Evolutionary conservation across 2,888 invertebrate species (phyloP).

Genomic region (Agrypnus murinus): DNA sequence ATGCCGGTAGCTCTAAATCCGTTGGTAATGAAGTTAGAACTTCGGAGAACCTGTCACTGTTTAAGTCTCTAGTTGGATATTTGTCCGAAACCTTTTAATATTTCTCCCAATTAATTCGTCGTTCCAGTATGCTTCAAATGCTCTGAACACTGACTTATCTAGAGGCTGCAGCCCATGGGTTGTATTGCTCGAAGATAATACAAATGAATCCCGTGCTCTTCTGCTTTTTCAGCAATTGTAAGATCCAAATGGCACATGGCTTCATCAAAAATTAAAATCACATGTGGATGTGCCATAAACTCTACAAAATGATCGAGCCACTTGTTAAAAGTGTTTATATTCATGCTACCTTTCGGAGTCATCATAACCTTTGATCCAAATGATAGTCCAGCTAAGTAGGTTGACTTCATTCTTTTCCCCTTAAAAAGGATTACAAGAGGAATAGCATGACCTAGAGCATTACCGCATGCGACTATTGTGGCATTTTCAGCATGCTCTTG

Average conservation of each 20-base stretch:
- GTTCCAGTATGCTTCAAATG: slow-evolving; percentile 64
- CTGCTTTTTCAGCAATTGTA: slow-evolving; percentile 60
- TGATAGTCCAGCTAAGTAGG: too few relatives aligned
- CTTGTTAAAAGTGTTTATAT: too few relatives aligned
- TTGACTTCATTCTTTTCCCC: too few relatives aligned
- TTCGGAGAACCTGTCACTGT: slow-evolving; percentile 57
- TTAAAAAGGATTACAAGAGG: slow-evolving; percentile 21
- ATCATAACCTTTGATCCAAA: too few relatives aligned
- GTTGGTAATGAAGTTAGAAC: slow-evolving; percentile 55
- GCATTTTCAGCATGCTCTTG: slow-evolving; percentile 19
- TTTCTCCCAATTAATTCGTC: slow-evolving; percentile 56
- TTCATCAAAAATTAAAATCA: slow-evolving; percentile 61
- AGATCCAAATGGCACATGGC: slow-evolving; percentile 61
- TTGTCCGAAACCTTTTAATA: slow-evolving; percentile 60
- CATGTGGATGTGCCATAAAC: slow-evolving; percentile 52
- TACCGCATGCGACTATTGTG: slow-evolving; percentile 36
- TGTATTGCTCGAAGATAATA: slow-evolving; percentile 65
- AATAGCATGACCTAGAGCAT: slow-evolving; percentile 54
- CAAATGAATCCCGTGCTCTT: slow-evolving; percentile 57
- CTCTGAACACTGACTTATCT: slow-evolving; percentile 62
- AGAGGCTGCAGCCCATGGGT: slow-evolving; percentile 65
- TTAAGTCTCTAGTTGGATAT: slow-evolving; percentile 20
- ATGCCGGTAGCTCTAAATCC: background rate
- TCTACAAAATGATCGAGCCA: slow-evolving; percentile 40
- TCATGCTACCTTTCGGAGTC: too few relatives aligned